Evolutionary conservation across 2,797 vertebrate genomes (phyloP).

Genomic region (Poeciliopsis gracilis): DNA sequence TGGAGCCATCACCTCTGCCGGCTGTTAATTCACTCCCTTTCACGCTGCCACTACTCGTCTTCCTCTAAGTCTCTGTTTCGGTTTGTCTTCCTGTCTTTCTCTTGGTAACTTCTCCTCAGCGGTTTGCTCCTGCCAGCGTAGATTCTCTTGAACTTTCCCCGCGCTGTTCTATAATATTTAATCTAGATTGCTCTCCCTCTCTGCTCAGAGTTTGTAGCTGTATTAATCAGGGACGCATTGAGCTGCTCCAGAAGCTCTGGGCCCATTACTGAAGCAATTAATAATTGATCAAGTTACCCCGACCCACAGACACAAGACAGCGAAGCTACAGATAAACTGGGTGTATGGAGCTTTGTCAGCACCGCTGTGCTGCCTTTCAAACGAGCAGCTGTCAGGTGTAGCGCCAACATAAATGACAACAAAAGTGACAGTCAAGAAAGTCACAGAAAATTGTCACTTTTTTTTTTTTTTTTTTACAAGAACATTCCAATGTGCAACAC

Average conservation of each 20-base stretch:
- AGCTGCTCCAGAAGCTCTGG: constrained; percentile 59
- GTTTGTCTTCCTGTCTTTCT: constrained; percentile 38
- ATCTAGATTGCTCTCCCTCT: constrained; percentile 3
- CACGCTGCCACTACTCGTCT: constrained; percentile 31
- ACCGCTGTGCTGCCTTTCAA: constrained; percentile 1
- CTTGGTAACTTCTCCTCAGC: constrained; percentile 30
- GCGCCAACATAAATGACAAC: background rate
- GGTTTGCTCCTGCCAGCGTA: constrained; percentile 13
- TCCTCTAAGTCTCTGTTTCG: constrained; percentile 24
- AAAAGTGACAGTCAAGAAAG: background rate
- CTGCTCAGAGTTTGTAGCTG: constrained; percentile 38
- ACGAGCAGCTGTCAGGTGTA: background rate
- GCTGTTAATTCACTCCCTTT: constrained; percentile 56
- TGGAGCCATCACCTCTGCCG: constrained; percentile 60
- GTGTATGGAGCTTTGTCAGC: constrained; percentile 31
- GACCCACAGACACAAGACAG: constrained; percentile 27
- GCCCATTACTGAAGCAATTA: constrained; percentile 70
- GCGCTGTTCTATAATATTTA: background rate
- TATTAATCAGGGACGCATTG: constrained; percentile 67
- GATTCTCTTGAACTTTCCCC: constrained; percentile 16
- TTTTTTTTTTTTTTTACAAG: background rate
- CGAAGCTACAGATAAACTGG: constrained; percentile 19
- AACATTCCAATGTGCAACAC: background rate
- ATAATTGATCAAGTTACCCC: constrained; percentile 69
- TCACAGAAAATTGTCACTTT: background rate